Evolutionary conservation across 2,797 vertebrate species (phyloP).

Genomic region (Propithecus deckenii): DNA sequence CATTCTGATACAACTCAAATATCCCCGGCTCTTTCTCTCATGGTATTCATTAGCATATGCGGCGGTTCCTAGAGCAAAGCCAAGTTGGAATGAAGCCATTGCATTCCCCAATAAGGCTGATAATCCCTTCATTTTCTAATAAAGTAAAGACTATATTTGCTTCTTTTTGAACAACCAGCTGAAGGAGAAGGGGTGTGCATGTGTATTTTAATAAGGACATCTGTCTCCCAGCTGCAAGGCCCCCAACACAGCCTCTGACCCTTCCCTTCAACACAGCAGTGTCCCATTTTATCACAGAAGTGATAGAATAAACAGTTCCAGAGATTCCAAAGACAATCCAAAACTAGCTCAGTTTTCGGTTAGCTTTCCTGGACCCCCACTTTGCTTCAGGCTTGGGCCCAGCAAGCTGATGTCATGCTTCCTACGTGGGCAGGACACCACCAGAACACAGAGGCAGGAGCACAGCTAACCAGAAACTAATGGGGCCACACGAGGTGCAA

Average conservation of each 20-base stretch:
- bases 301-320: background rate
- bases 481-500: background rate
- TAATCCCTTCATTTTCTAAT: background rate
- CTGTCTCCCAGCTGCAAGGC: background rate
- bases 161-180: slow-evolving; percentile 22
- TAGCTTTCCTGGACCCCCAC: background rate
- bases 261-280: background rate
- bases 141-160: background rate
- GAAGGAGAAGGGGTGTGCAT: background rate
- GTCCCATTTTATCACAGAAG: background rate
- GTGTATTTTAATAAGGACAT: background rate
- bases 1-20: background rate
- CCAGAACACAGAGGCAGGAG: background rate
- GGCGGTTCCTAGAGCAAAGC: background rate
- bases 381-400: background rate
- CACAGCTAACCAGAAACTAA: background rate
- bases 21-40: background rate
- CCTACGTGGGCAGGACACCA: background rate
- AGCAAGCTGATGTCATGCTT: background rate
- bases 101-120: background rate
- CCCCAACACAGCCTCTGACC: background rate
- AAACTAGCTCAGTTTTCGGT: background rate
- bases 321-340: background rate
- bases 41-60: background rate
- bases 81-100: background rate